Evolutionary conservation across 1,140 invertebrate species (phyloP).

Genomic region (Drosophila subobscura): DNA sequence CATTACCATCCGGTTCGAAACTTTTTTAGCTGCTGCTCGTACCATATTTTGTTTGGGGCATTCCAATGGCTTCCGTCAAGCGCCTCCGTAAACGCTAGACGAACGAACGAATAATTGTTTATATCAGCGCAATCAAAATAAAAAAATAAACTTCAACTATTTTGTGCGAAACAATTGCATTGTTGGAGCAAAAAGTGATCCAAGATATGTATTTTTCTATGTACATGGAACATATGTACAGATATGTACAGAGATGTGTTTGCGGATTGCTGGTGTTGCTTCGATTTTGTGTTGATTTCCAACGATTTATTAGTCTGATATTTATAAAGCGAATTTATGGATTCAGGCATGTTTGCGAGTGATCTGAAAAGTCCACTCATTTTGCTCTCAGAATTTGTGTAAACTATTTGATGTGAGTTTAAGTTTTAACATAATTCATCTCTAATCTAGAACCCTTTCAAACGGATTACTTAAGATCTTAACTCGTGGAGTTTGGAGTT

Average conservation of each 20-base stretch:
- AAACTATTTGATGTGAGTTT: no score
- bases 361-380: slow-evolving; percentile 3
- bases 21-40: slow-evolving; percentile 16
- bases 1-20: slow-evolving; percentile 70
- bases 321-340: slow-evolving; percentile 53
- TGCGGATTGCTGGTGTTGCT: slow-evolving; percentile 15
- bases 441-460: no score
- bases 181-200: slow-evolving; percentile 27
- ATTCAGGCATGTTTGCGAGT: not conserved
- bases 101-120: slow-evolving; percentile 57
- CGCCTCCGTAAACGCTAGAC: slow-evolving; percentile 15
- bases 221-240: not conserved
- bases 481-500: no score
- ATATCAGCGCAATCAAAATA: slow-evolving; percentile 69
- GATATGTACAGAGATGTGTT: slow-evolving; percentile 17
- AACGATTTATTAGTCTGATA: slow-evolving; percentile 61
- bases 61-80: slow-evolving; percentile 67
- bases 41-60: slow-evolving; percentile 37
- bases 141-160: slow-evolving; percentile 76
- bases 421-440: no score
- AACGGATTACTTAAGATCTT: no score
- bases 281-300: slow-evolving; percentile 16
- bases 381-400: no score
- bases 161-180: slow-evolving; percentile 72
- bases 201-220: not conserved